phyloP scores from a whole-genome alignment of 2,888 invertebrate genomes.

The Strigamia maritima region DNA sequence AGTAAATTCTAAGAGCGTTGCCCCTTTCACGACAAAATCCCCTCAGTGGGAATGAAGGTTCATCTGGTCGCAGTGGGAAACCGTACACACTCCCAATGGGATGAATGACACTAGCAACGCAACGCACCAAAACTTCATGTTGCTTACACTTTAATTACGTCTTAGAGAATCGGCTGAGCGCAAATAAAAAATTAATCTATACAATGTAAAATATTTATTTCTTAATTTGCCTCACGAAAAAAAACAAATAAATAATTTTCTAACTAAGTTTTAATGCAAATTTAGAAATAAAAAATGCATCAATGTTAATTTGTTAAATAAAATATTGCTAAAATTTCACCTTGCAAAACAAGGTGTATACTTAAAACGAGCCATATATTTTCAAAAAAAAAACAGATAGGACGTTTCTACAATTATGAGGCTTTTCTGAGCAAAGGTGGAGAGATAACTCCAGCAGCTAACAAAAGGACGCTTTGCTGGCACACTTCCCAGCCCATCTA shows the following conservation, averaged over 20 bases:
- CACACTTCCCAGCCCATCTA: slow-evolving; percentile 32
- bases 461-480: slow-evolving; percentile 34
- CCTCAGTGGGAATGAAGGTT: slow-evolving; percentile 12
- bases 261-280: no score
- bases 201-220: neutral
- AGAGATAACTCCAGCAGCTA: slow-evolving; percentile 27
- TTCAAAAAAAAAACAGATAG: neutral
- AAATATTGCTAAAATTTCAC: neutral
- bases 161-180: neutral
- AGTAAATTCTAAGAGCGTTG: slow-evolving; percentile 25
- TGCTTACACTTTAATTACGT: neutral
- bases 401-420: slow-evolving; percentile 6
- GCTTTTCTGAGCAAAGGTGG: slow-evolving; percentile 25
- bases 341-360: neutral
- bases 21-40: slow-evolving; percentile 23
- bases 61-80: slow-evolving; percentile 23
- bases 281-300: no score
- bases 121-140: neutral
- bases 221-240: no score
- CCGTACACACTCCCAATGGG: neutral
- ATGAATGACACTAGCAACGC: neutral
- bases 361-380: neutral
- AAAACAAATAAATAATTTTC: no score
- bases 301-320: no score
- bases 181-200: neutral